These are phyloP conservation scores for Hypanus sabinus DNA, from an alignment of 2,113 vertebrate genomes.

Conservation along the genomic window DNA sequence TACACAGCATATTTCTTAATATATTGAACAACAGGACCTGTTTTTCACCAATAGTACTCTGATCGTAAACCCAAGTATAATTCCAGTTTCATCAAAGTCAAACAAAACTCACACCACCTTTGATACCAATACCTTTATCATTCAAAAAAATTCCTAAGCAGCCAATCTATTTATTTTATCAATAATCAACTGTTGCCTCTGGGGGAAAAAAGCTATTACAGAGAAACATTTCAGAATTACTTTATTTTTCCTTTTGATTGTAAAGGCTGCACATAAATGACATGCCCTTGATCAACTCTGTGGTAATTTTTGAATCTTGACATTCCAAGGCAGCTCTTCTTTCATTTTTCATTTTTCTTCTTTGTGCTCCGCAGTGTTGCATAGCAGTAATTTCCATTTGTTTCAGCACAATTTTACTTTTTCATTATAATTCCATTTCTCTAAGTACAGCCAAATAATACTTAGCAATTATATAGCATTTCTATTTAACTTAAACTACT, in stretches of 20 bases:
- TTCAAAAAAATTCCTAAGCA: slow-evolving; percentile 1
- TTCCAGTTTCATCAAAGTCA: neutral
- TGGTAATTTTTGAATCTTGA: slow-evolving; percentile 16
- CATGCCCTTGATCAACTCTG: neutral
- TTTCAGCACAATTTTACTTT: neutral
- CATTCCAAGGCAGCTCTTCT: neutral
- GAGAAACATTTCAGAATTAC: slow-evolving; percentile 9
- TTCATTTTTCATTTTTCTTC: neutral
- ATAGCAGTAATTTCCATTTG: slow-evolving; percentile 20
- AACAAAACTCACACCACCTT: neutral
- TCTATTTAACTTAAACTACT: slow-evolving; percentile 14
- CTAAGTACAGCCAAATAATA: neutral
- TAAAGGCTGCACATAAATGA: slow-evolving; percentile 13
- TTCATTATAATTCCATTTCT: slow-evolving; percentile 25
- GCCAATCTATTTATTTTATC: neutral
- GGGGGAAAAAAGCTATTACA: slow-evolving; percentile 12
- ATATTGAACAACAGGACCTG: neutral
- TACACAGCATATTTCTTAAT: neutral
- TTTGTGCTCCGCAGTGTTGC: neutral
- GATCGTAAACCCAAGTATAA: neutral
- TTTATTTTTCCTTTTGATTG: neutral
- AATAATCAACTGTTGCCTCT: neutral
- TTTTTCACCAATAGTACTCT: neutral
- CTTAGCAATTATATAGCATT: neutral
- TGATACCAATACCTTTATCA: neutral